Evolutionary conservation across 2,797 vertebrate species (phyloP).

Genomic region (Channallabes apus): DNA sequence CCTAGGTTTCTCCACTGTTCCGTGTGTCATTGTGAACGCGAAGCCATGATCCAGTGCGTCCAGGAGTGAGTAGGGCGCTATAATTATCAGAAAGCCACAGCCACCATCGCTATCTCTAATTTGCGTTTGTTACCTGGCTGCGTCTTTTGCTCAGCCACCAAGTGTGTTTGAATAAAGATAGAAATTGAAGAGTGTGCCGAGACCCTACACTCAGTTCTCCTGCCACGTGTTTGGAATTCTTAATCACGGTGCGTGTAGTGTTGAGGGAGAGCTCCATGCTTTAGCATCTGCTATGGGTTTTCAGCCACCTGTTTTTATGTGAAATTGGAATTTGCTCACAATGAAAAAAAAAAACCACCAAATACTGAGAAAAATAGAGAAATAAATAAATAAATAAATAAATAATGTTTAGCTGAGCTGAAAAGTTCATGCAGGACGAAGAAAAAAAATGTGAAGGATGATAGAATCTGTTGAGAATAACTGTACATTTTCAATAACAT

Average conservation of each 20-base stretch:
- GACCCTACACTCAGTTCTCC: constrained; percentile 36
- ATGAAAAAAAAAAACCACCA: background rate
- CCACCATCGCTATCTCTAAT: constrained; percentile 38
- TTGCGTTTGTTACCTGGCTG: constrained; percentile 47
- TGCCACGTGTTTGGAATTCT: constrained; percentile 48
- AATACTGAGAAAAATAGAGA: background rate
- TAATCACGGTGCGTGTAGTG: constrained; percentile 51
- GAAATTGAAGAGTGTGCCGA: constrained; percentile 41
- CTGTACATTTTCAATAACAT: background rate
- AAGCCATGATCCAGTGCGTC: constrained; percentile 41
- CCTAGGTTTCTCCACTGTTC: constrained; percentile 40
- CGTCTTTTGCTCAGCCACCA: constrained; percentile 39
- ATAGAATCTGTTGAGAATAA: background rate
- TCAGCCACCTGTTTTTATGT: constrained; percentile 26
- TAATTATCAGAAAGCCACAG: constrained; percentile 47
- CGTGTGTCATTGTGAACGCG: constrained; percentile 35
- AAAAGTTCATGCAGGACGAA: background rate
- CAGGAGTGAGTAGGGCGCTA: constrained; percentile 18
- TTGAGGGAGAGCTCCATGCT: constrained; percentile 21
- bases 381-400: background rate
- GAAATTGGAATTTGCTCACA: constrained; percentile 10
- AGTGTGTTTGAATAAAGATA: constrained; percentile 51
- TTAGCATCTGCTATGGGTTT: constrained; percentile 48
- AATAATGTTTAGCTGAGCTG: too few species aligned
- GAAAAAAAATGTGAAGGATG: background rate